These are phyloP conservation scores for Polyommatus icarus DNA, from an alignment of 2,888 invertebrate genomes.

Conservation along the genomic window DNA sequence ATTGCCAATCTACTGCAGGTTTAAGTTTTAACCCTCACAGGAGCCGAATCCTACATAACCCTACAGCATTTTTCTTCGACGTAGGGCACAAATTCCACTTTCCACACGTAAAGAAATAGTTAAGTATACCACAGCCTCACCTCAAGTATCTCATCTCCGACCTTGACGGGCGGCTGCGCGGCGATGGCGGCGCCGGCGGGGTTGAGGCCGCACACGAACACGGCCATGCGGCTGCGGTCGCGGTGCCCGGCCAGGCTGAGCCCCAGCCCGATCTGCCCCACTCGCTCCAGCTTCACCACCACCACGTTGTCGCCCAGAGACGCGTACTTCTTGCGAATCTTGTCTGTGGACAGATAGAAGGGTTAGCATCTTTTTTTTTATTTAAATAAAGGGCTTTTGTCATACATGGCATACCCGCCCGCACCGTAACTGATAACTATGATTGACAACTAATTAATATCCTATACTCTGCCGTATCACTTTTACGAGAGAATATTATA, in stretches of 20 bases:
- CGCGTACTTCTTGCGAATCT: constrained; percentile 95
- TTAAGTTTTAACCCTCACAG: no score
- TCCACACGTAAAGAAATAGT: no score
- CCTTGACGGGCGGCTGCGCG: constrained; percentile 86
- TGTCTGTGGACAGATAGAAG: constrained; percentile 83
- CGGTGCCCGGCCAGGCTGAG: constrained; percentile 96
- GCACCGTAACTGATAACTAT: no score
- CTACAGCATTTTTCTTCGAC: no score
- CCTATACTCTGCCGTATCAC: no score
- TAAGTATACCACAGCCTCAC: constrained; percentile 64
- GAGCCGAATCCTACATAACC: no score
- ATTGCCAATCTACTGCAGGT: no score
- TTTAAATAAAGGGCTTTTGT: no score
- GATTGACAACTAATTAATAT: no score
- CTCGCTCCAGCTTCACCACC: constrained; percentile 88
- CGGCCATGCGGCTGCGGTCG: constrained; percentile 96
- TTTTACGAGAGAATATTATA: no score
- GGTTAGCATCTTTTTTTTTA: background rate
- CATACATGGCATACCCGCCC: no score
- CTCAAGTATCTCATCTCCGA: constrained; percentile 98
- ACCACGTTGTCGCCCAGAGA: constrained; percentile 85
- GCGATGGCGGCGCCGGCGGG: constrained; percentile 90
- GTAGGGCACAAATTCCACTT: no score
- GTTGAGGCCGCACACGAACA: constrained; percentile 97
- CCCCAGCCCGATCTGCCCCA: constrained; percentile 89